These are phyloP conservation scores for Rhinopomastus cyanomelas DNA, from an alignment of 2,113 vertebrate species.

Conservation along the genomic window DNA sequence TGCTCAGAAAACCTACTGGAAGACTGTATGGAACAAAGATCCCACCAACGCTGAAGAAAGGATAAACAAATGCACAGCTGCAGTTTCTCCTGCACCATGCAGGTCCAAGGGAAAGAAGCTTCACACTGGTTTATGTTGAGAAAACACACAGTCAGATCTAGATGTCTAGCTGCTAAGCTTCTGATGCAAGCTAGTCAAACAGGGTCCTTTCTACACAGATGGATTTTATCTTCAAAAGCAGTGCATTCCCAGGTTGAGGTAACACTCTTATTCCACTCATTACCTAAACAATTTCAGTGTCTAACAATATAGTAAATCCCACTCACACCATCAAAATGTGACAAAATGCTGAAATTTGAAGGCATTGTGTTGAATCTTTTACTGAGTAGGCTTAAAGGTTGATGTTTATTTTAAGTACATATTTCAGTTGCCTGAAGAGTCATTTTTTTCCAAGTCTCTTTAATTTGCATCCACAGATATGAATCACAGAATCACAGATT, in stretches of 20 bases:
- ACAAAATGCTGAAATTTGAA: background rate
- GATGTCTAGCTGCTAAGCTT: background rate
- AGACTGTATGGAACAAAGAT: background rate
- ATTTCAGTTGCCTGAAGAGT: background rate
- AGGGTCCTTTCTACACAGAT: background rate
- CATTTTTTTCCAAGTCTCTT: background rate
- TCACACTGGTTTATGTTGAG: background rate
- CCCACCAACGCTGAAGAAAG: background rate
- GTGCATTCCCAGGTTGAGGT: background rate
- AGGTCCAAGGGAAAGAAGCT: background rate
- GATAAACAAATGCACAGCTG: background rate
- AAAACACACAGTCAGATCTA: background rate
- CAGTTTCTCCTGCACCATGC: background rate
- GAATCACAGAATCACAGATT: too few relatives aligned
- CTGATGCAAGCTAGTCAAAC: background rate
- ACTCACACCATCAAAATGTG: background rate
- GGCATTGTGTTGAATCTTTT: background rate
- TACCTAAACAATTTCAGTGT: background rate
- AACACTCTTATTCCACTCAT: background rate
- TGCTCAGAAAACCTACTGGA: background rate
- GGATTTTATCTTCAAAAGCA: background rate
- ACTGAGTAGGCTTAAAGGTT: background rate
- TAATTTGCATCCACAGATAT: background rate
- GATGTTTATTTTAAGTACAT: fast-evolving
- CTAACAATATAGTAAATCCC: background rate